A percentile compares a stretch with the other conserved stretches of the same genome.
These are phyloP conservation scores for Amphimallon solstitiale DNA, from an alignment of 2,888 invertebrate species.

Conservation along the genomic window DNA sequence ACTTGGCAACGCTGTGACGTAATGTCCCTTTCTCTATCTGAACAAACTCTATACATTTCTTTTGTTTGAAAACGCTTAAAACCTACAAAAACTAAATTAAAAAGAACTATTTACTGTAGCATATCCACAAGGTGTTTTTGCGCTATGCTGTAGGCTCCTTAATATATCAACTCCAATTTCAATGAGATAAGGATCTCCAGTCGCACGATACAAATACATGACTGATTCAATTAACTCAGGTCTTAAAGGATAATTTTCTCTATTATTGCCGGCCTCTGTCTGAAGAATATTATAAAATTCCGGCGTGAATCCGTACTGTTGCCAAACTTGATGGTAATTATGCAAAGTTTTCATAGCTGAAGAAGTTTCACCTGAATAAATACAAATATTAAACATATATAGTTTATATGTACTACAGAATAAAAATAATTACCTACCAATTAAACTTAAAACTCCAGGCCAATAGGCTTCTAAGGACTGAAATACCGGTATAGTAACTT, in stretches of 20 bases:
- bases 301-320: slow-evolving; percentile 96
- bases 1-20: too few relatives aligned
- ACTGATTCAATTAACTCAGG: slow-evolving; percentile 97
- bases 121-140: slow-evolving; percentile 95
- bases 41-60: too few relatives aligned
- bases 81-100: slow-evolving; percentile 9
- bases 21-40: too few relatives aligned
- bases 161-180: slow-evolving; percentile 95
- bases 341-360: slow-evolving; percentile 92
- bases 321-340: slow-evolving; percentile 97
- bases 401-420: neutral
- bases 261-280: slow-evolving; percentile 82
- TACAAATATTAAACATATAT: neutral
- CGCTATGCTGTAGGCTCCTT: slow-evolving; percentile 91
- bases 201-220: slow-evolving; percentile 95
- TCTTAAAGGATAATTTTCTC: slow-evolving; percentile 92
- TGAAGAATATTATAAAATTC: slow-evolving; percentile 97
- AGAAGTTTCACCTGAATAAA: slow-evolving; percentile 79
- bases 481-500: slow-evolving; percentile 96
- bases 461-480: slow-evolving; percentile 98
- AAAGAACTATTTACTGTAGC: slow-evolving; percentile 79
- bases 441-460: slow-evolving; percentile 92
- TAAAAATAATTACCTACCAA: slow-evolving; percentile 65
- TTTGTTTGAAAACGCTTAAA: too few relatives aligned
- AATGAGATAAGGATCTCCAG: slow-evolving; percentile 90